A percentile compares a stretch with the other conserved stretches of the same genome.
Evolutionary conservation across 2,113 vertebrate species (phyloP).

Genomic region (Upupa epops): DNA sequence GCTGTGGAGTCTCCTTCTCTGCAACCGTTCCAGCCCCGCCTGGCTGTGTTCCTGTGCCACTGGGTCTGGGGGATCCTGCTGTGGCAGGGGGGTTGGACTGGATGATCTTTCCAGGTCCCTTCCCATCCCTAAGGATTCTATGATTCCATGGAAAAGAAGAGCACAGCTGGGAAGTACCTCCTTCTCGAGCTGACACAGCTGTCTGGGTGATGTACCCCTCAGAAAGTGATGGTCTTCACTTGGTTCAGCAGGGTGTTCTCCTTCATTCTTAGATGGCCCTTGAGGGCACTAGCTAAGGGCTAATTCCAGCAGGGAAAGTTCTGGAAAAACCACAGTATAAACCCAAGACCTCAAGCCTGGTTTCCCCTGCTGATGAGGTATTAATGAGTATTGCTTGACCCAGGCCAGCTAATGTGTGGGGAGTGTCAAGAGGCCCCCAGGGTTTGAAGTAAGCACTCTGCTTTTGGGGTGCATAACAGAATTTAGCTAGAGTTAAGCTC

Average conservation of each 20-base stretch:
- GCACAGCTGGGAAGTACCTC: accelerated
- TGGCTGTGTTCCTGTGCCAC: too few relatives aligned
- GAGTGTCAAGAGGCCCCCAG: neutral
- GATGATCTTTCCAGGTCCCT: too few relatives aligned
- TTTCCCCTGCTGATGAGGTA: neutral
- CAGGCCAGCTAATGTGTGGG: too few relatives aligned
- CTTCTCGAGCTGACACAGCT: neutral
- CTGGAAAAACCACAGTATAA: neutral
- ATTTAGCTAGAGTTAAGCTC: neutral
- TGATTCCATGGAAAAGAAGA: too few relatives aligned
- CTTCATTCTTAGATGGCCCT: neutral
- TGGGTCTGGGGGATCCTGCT: too few relatives aligned
- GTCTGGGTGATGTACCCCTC: accelerated
- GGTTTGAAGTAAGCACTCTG: neutral
- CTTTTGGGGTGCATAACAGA: neutral
- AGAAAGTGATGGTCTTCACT: neutral
- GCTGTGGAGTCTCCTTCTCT: too few relatives aligned
- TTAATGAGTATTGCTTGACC: neutral
- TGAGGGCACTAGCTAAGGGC: neutral
- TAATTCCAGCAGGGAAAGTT: neutral
- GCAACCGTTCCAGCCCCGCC: too few relatives aligned
- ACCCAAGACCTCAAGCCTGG: neutral
- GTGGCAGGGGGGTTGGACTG: too few relatives aligned
- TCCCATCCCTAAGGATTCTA: too few relatives aligned
- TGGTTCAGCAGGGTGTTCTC: neutral